These are phyloP conservation scores for Rhyacichthys aspro DNA, from an alignment of 2,797 vertebrate species.

Conservation along the genomic window DNA sequence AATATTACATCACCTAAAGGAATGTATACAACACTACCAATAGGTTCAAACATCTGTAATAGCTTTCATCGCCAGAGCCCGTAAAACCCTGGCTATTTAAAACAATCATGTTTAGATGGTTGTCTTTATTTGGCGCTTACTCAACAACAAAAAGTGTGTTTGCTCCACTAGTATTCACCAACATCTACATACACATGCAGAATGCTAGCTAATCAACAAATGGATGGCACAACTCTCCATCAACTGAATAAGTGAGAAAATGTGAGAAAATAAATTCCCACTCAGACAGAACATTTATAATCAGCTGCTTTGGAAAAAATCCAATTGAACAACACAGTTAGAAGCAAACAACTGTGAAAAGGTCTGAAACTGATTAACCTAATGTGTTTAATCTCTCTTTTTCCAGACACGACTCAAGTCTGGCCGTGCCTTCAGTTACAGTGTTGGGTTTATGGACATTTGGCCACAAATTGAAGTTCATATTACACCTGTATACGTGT, in stretches of 20 bases:
- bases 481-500: slow-evolving; percentile 68
- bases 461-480: slow-evolving; percentile 54
- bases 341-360: slow-evolving; percentile 48
- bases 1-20: slow-evolving; percentile 69
- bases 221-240: slow-evolving; percentile 34
- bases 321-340: slow-evolving; percentile 43
- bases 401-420: slow-evolving; percentile 64
- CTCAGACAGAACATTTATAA: slow-evolving; percentile 50
- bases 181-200: slow-evolving; percentile 14
- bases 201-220: slow-evolving; percentile 52
- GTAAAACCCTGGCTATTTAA: slow-evolving; percentile 58
- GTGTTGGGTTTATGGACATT: slow-evolving; percentile 47
- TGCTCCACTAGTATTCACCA: slow-evolving; percentile 35
- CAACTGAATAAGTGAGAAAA: slow-evolving; percentile 41
- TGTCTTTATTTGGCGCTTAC: slow-evolving; percentile 44
- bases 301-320: slow-evolving; percentile 24
- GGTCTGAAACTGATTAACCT: slow-evolving; percentile 51
- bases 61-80: slow-evolving; percentile 64
- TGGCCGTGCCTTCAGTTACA: slow-evolving; percentile 44
- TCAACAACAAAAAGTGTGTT: slow-evolving; percentile 35
- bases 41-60: slow-evolving; percentile 73
- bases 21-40: slow-evolving; percentile 72
- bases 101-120: slow-evolving; percentile 69
- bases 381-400: slow-evolving; percentile 58
- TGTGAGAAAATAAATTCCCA: slow-evolving; percentile 52